phyloP scores from a whole-genome alignment of 2,797 vertebrate species.

The Notoglanidium macrostoma region DNA sequence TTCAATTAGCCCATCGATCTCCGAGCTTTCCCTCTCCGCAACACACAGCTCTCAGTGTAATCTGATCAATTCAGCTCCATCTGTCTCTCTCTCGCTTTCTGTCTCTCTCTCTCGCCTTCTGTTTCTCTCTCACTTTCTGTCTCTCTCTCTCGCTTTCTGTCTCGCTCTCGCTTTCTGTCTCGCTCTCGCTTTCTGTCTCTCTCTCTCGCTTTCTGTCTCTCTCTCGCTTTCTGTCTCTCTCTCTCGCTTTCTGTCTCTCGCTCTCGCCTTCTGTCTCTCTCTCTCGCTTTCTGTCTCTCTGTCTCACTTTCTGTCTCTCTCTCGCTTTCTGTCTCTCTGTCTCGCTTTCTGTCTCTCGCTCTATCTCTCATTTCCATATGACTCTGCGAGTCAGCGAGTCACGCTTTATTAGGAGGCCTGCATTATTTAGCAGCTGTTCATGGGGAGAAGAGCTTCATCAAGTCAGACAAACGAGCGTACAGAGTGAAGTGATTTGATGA shows the following conservation, averaged over 20 bases:
- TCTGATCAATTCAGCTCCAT: conserved; percentile 23
- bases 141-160: background rate
- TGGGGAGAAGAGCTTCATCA: conserved; percentile 27
- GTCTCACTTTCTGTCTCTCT: background rate
- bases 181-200: conserved; percentile 6
- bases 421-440: conserved; percentile 44
- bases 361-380: background rate
- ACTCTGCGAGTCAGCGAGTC: conserved; percentile 29
- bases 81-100: conserved; percentile 18
- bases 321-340: conserved; percentile 10
- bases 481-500: background rate
- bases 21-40: background rate
- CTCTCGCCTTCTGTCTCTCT: conserved; percentile 22
- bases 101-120: background rate
- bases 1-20: conserved; percentile 36
- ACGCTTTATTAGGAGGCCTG: conserved; percentile 32
- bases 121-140: too few relatives aligned
- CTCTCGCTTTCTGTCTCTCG: background rate
- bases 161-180: background rate
- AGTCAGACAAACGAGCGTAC: background rate
- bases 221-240: background rate
- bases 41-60: conserved; percentile 20
- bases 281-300: background rate
- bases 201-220: conserved; percentile 8
- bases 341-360: background rate